Base-by-base conservation (phyloP, 1,140 invertebrate genomes). In the Drosophila serrata region DNA sequence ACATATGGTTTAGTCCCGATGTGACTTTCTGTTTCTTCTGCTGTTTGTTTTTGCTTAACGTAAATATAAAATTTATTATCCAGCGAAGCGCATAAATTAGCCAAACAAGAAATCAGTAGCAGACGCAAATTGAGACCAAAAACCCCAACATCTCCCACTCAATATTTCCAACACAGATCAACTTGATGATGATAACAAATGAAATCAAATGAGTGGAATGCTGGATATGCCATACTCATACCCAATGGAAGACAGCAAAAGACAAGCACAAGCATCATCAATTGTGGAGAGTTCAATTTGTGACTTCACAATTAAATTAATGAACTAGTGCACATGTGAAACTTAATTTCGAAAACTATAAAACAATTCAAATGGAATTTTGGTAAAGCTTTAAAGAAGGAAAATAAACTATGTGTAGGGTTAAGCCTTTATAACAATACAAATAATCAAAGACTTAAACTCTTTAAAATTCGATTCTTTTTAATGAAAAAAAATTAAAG, bases 1-100 rank as follows among this genome's bases (percentile, higher is more conserved):
- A 37, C 68, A 72, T 72, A 72, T 72, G 68, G 65, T 29, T 29
- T 48, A 48, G 68, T 40, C 51, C 51, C 35, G 65, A 37, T 70
- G 48, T 57, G 64, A 70, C 31, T 64, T 43, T 57, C 31, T 46
- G 49, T n/a, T n/a, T n/a, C n/a, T n/a, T n/a, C n/a, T n/a, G n/a
- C n/a, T n/a, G n/a, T 86, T 77, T 64, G 61, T 84, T 77, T 88
- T 88, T 84, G 68, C 68, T 73, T 56, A 90, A 90, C 86, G 81
- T 86, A 81, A 85, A 90, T 90, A 85, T 81, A 90, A 90, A 90
- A 90, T 90, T 90, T 90, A 90, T 90, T 90, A 90, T 90, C 85
- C 67, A 74, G 64, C 64, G 75, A 58, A 81, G 51, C 70, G 75
- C 78, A 90, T 90, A 90, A 90, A 90, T 90, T 90, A 90, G 70